phyloP scores from a whole-genome alignment of 1,140 invertebrate genomes.

The Penaeus vannamei region DNA sequence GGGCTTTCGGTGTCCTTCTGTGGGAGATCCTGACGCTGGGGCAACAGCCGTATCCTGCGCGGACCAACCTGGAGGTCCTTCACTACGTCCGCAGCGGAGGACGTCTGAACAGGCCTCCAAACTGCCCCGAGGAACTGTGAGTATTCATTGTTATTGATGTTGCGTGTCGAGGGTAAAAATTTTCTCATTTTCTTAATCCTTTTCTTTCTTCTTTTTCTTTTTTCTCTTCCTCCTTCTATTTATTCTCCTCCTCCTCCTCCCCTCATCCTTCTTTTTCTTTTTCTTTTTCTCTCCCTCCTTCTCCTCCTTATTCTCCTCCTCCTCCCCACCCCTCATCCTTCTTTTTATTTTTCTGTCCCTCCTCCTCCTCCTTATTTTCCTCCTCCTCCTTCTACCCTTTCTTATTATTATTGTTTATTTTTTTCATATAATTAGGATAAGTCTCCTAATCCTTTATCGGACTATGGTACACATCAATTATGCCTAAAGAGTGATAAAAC shows the following conservation, averaged over 20 bases:
- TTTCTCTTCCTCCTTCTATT: background rate
- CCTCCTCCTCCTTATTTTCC: background rate
- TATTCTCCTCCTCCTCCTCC: background rate
- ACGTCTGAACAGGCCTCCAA: constrained; percentile 83
- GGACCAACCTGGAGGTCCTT: constrained; percentile 91
- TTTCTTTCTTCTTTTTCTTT: background rate
- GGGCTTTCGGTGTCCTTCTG: constrained; percentile 95
- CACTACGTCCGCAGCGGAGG: constrained; percentile 90
- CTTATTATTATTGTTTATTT: background rate
- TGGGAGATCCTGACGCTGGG: constrained; percentile 98
- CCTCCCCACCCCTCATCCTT: background rate
- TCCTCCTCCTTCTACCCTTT: background rate
- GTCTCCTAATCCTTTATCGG: too few species aligned
- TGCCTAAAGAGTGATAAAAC: too few species aligned
- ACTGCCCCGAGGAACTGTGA: constrained; percentile 87
- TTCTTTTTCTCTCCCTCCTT: background rate
- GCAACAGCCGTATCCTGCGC: constrained; percentile 94
- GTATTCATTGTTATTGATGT: constrained; percentile 62
- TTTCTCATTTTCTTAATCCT: background rate
- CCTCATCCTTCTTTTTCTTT: background rate
- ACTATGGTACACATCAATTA: too few species aligned
- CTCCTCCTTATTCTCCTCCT: background rate
- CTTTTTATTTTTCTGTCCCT: background rate
- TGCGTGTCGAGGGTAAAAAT: background rate
- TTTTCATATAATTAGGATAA: background rate